Evolutionary conservation across 2,797 vertebrate genomes (phyloP), one percentile per base, ranked within the genome.

Genomic region (Coendou prehensilis): DNA sequence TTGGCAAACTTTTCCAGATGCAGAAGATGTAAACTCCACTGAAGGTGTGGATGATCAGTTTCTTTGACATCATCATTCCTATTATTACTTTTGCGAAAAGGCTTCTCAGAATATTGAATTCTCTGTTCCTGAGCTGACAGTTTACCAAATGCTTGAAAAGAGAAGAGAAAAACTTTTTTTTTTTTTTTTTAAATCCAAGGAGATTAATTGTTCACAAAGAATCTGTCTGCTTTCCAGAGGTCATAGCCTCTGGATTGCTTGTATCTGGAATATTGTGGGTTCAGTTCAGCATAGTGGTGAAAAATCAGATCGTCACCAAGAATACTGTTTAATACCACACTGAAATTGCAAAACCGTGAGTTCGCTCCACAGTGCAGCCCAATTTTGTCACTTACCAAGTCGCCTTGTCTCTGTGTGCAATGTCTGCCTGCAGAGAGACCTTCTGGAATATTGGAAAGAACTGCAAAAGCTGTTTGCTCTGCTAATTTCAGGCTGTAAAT

Each of bases 401-500:
- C 76, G 91, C 87, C 87, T 82, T 87, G 57, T 85, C 84, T 93
- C 95, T 64, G 94, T 6, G 11, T 71, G 80, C 81, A 28, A 9
- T 47, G 75, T 78, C 76, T 93, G 50, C 97, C 90, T 93, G 94
- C 86, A 89, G 90, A 87, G 95, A 96, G 87, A 79, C 86, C 92
- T 94, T 93, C 81, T 92, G 95, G 89, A 83, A 45, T 97, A 69
- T 83, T 93, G 89, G 79, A 85, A 96, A 93, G 95, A 87, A 94
- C 6, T 87, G 71, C 91, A 75, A 94, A 97, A 96, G 95, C 94
- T 93, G 94, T 98, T 94, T 93, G 93, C 91, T 88, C 73, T 95
- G 96, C 94, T 97, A 76, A 98, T 98, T 97, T 97, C 52, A 23
- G 89, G 95, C 94, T 89, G 79, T 87, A 98, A 97, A 97, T 81